These are phyloP conservation scores for Lochmaea crataegi DNA, from an alignment of 2,888 invertebrate species.

Conservation along the genomic window DNA sequence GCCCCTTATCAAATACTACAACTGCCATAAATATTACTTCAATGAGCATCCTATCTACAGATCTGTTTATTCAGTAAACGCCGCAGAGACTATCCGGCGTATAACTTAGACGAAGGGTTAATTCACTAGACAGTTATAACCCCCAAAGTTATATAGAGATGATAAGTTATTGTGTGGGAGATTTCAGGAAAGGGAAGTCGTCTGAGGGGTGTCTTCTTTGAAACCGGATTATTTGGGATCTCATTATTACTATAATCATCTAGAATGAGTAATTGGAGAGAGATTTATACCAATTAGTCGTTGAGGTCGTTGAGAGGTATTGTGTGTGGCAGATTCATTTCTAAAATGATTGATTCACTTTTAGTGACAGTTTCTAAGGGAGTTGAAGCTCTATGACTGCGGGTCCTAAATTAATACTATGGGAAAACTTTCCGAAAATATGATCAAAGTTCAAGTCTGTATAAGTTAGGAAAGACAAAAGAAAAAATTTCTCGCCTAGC, in stretches of 20 bases:
- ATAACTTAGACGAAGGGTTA: constrained; percentile 45
- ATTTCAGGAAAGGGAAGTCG: constrained; percentile 41
- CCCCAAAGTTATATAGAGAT: constrained; percentile 45
- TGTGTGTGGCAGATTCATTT: constrained; percentile 35
- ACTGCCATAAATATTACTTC: constrained; percentile 37
- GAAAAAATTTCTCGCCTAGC: too few relatives aligned
- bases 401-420: not conserved
- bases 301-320: constrained; percentile 31
- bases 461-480: too few relatives aligned
- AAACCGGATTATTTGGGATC: constrained; percentile 48
- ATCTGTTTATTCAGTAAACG: constrained; percentile 41
- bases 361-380: constrained; percentile 22
- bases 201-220: constrained; percentile 43
- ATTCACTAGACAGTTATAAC: constrained; percentile 46
- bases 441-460: not conserved
- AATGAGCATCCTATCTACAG: constrained; percentile 36
- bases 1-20: constrained; percentile 35
- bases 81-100: constrained; percentile 31
- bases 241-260: constrained; percentile 48
- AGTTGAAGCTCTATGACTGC: constrained; percentile 9
- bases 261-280: constrained; percentile 51
- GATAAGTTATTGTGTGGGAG: constrained; percentile 45
- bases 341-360: constrained; percentile 34
- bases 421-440: constrained; percentile 7
- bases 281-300: constrained; percentile 47